These are phyloP conservation scores for Enteromius argenteus DNA, from an alignment of 2,797 vertebrate genomes.

Conservation along the genomic window DNA sequence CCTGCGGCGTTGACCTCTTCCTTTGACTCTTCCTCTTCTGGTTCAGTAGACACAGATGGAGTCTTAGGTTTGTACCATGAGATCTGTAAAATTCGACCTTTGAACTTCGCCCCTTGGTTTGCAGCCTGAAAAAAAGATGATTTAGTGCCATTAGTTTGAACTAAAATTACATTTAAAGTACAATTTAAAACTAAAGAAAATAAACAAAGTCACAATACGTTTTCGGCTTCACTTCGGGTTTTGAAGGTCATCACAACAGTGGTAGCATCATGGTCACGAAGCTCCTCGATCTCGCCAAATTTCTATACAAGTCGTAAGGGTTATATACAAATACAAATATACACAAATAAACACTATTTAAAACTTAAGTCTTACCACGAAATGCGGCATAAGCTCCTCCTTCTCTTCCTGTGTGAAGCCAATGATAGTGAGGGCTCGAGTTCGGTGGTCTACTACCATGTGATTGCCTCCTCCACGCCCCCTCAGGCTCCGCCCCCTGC, in stretches of 20 bases:
- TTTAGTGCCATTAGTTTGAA: neutral
- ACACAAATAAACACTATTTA: neutral
- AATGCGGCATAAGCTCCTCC: slow-evolving; percentile 94
- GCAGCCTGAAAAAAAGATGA: slow-evolving; percentile 77
- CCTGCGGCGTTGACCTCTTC: slow-evolving; percentile 86
- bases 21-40: slow-evolving; percentile 93
- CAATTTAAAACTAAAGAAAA: neutral
- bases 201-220: slow-evolving; percentile 74
- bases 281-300: slow-evolving; percentile 90
- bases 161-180: slow-evolving; percentile 41
- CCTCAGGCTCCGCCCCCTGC: slow-evolving; percentile 85
- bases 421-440: slow-evolving; percentile 86
- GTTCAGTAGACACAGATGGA: slow-evolving; percentile 89
- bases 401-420: slow-evolving; percentile 92
- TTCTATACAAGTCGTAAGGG: slow-evolving; percentile 75
- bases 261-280: slow-evolving; percentile 87
- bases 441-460: slow-evolving; percentile 95
- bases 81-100: slow-evolving; percentile 93
- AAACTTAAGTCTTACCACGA: slow-evolving; percentile 85
- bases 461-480: slow-evolving; percentile 84
- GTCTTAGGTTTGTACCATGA: slow-evolving; percentile 98
- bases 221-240: slow-evolving; percentile 88
- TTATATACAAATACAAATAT: neutral
- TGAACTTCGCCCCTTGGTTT: slow-evolving; percentile 96
- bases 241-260: slow-evolving; percentile 89